These are phyloP conservation scores for Babyrousa celebensis DNA, from an alignment of 2,797 vertebrate species.

Conservation along the genomic window DNA sequence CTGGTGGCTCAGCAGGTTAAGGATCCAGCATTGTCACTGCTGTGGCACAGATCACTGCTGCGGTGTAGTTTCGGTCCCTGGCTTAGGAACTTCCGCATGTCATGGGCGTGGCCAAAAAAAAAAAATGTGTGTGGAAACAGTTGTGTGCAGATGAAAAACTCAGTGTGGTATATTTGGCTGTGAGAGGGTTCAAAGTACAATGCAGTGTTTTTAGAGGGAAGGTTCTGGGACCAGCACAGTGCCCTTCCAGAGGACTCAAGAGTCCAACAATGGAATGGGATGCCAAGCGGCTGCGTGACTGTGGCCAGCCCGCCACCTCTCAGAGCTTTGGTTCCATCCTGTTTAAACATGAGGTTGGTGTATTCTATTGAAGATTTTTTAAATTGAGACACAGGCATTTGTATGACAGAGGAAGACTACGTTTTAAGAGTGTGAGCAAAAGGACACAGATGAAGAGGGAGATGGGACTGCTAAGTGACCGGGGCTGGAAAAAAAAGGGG, in stretches of 20 bases:
- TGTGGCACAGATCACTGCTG: no score
- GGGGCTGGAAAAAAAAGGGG: background rate
- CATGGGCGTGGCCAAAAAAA: accelerated
- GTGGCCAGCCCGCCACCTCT: background rate
- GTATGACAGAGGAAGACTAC: constrained; percentile 2
- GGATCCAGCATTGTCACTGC: background rate
- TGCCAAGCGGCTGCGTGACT: background rate
- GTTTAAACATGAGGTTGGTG: constrained; percentile 17
- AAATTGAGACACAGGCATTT: background rate
- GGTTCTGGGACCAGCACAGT: background rate
- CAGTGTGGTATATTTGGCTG: background rate
- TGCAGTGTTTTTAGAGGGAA: background rate
- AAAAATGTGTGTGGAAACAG: background rate
- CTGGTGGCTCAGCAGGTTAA: background rate
- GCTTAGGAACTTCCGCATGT: no score
- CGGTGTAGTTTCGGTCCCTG: background rate
- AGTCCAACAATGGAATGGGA: background rate
- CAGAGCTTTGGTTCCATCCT: background rate
- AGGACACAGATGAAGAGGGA: background rate
- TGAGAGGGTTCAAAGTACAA: background rate
- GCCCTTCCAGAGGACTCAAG: constrained; percentile 14
- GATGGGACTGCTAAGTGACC: background rate
- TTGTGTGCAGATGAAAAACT: constrained; percentile 11
- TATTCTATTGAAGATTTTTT: constrained; percentile 4
- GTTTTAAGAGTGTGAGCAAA: constrained; percentile 11